Base-by-base conservation (phyloP, 2,888 invertebrate genomes). In the Pristionchus maxplancki region DNA sequence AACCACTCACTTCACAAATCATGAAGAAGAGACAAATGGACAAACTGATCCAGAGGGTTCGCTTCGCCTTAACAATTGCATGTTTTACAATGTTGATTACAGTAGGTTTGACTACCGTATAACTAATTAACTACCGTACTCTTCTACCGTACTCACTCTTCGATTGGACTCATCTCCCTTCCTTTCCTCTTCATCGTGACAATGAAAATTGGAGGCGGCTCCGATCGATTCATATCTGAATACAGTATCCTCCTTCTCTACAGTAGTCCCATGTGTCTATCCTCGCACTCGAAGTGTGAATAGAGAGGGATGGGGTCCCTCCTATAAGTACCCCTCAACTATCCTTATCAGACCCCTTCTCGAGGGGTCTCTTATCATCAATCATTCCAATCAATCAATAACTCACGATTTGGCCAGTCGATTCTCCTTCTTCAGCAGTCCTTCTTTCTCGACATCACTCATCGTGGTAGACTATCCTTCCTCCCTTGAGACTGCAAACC, bases 11-110 rank as follows among this genome's bases (percentile, higher is more conserved):
- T 89, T 94, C 94, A 88, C 93, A 93, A 50, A 93, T 90, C 94
- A 94, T 94, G 89, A 94, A 94, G 78, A 94, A 91, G 48, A 94
- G 89, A 88, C 94, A 94, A 13, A 94, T 91, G 17, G 89, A 85
- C 8, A 94, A 91, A 40, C 93, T 93, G 40, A 94, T 88, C 94
- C 94, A 94, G 53, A 94, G 90, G 28, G 94, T 90, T 85, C 91
- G 89, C 34, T 91, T 93, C 3, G 93, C 86, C 86, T 86, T 37
- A 24, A 71, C 34, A 58, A 13, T 6, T 37, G 28, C 2, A 11
- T n/a, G 34, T 37, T 40, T 9, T 6, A n/a, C n/a, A n/a, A n/a
- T n/a, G n/a, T 34, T 53, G n/a, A n/a, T 53, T 6, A 20, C n/a
- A 2, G n/a, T n/a, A n/a, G n/a, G n/a, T n/a, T 78, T n/a, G 44